Percentiles rank a stretch among this genome's conserved stretches.
These are phyloP conservation scores for Sebastes ruberrimus DNA, from an alignment of 2,797 vertebrate genomes.

Conservation along the genomic window DNA sequence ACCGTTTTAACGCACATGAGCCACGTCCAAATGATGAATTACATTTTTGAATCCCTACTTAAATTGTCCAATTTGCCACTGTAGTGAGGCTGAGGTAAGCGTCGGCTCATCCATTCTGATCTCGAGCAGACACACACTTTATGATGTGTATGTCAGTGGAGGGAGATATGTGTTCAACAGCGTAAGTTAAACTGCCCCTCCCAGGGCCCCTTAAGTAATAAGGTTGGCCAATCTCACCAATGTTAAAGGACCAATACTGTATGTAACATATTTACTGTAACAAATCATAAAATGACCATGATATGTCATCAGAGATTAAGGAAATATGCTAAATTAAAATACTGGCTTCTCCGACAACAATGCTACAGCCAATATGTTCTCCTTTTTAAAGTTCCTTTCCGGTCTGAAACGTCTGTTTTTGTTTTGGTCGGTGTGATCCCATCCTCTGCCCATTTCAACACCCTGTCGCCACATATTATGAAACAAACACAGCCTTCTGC, in stretches of 20 bases:
- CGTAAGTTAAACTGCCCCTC: neutral
- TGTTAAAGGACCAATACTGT: neutral
- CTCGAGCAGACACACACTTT: neutral
- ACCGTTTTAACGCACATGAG: neutral
- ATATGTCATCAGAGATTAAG: no score
- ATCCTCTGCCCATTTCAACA: no score
- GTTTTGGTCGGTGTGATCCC: no score
- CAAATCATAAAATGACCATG: no score
- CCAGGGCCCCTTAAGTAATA: neutral
- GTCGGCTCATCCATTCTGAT: constrained; percentile 1
- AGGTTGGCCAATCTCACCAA: neutral
- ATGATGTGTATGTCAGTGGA: neutral
- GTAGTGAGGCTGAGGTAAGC: neutral
- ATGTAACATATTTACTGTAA: no score
- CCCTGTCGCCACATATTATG: no score
- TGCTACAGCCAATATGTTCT: no score
- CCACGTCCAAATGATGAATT: neutral
- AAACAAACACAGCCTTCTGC: no score
- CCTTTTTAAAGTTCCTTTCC: no score
- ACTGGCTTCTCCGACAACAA: no score
- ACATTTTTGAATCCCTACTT: neutral
- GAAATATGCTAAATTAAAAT: no score
- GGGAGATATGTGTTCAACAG: neutral
- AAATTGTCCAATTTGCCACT: neutral
- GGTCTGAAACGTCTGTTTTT: no score